Evolutionary conservation across 2,797 vertebrate genomes (phyloP).

Genomic region (Oreortyx pictus): DNA sequence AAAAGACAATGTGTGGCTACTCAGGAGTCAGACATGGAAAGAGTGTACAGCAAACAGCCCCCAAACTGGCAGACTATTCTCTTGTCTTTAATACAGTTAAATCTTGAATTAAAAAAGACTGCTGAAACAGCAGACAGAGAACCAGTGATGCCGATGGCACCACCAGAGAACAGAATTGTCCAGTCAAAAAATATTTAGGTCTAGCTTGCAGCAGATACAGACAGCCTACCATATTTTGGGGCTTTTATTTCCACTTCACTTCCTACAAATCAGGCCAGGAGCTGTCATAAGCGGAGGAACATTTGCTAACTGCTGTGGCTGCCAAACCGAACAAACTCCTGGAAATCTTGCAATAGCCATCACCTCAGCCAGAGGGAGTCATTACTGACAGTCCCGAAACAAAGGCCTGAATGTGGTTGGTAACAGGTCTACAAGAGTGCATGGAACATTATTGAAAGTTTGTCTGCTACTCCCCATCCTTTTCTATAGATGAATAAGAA

Average conservation of each 20-base stretch:
- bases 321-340: not conserved
- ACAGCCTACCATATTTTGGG: not conserved
- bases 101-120: not conserved
- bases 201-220: not conserved
- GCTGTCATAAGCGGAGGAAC: not conserved
- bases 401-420: not conserved
- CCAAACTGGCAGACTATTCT: not conserved
- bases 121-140: not conserved
- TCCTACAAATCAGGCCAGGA: fast-evolving
- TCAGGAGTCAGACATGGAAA: not conserved
- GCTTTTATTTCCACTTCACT: not conserved
- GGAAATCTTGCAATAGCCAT: not conserved
- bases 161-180: not conserved
- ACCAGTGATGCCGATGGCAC: not conserved
- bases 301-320: not conserved
- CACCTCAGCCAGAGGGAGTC: not conserved
- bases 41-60: not conserved
- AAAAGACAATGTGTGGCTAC: not conserved
- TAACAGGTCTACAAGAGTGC: not conserved
- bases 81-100: not conserved
- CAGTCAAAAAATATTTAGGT: not conserved
- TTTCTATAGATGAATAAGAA: not conserved
- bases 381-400: not conserved
- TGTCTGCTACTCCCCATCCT: not conserved
- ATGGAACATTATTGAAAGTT: not conserved